Base-by-base conservation (phyloP, 2,797 vertebrate species). In the Capromys pilorides region DNA sequence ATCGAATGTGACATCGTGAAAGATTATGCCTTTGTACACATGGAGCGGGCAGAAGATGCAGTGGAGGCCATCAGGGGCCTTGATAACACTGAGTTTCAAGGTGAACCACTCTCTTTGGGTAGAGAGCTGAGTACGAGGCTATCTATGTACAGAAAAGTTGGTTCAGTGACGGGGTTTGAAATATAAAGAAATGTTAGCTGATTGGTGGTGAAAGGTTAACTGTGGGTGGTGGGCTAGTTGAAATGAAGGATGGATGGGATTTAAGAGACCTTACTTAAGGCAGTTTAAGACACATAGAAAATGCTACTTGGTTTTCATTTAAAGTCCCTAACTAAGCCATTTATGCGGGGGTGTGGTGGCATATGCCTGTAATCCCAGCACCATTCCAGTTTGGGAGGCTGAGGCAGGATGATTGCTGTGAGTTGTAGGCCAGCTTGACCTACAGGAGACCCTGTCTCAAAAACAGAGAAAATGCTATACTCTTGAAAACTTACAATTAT, bases 1-100 rank as follows among this genome's bases (percentile, higher is more conserved):
- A 98, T 99, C 59, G 99, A 99, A 97, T 99, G 99, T 51, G 99
- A 99, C 98, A 99, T 99, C 96, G 99, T 99, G 28, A 99, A 99
- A 98, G 99, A 99, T 97, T 99, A 99, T 95, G 99, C 99, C 80
- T 99, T 99, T 93, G 99, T 99, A 94, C 99, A 99, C 98, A 99
- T 99, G 99, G 99, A 99, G 97, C 97, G 99, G 73, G 99, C 99
- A 71, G 99, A 99, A 95, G 99, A 99, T 36, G 99, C 99, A 5
- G 98, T 99, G 97, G 99, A 99, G 98, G 99, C 99, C 98, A 99
- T 99, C 98, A 98, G 98, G 95, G 99, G 99, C 87, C 98, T 99
- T 91, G 99, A 99, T 98, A 99, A 99, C 99, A 99, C 99, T 0
- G 99, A 99, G 94, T 99, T 99, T 97, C 99, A n/a, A n/a, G n/a